These are phyloP conservation scores for Tetranychus truncatus DNA, from an alignment of 2,888 invertebrate species.

Conservation along the genomic window DNA sequence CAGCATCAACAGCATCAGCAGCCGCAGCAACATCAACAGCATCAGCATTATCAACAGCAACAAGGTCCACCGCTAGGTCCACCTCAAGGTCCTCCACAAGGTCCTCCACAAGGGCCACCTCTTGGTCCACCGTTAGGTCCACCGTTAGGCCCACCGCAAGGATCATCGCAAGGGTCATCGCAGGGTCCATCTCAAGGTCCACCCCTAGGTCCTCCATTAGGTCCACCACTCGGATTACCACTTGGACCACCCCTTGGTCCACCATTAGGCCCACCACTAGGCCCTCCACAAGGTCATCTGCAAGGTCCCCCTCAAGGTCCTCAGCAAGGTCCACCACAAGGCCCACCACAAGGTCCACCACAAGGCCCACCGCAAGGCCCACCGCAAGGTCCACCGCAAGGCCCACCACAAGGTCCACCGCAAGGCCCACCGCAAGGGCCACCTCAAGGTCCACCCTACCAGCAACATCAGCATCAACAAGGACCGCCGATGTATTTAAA, in stretches of 20 bases:
- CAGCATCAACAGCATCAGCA: neutral
- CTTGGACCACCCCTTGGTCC: neutral
- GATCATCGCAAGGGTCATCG: neutral
- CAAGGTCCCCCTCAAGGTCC: neutral
- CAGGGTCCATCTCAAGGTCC: neutral
- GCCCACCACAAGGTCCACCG: neutral
- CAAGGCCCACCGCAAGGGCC: neutral
- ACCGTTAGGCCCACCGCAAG: neutral
- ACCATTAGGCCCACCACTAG: neutral
- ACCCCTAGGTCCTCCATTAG: slow-evolving; percentile 5
- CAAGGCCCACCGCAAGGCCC: slow-evolving; percentile 3
- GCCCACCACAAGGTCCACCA: slow-evolving; percentile 8
- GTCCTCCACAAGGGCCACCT: neutral
- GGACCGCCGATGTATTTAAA: too few relatives aligned
- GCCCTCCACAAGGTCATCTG: neutral
- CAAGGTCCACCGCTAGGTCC: neutral
- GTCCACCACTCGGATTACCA: slow-evolving; percentile 7
- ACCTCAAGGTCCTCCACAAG: neutral
- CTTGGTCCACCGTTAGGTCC: neutral
- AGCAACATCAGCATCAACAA: too few relatives aligned
- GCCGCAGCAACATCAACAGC: neutral
- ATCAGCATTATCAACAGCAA: neutral
- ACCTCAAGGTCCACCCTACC: too few relatives aligned
- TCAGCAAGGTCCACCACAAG: slow-evolving; percentile 5
- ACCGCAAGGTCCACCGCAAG: neutral